These are phyloP conservation scores for Trachelus iudaicus DNA, from an alignment of 2,888 invertebrate genomes.

Conservation along the genomic window DNA sequence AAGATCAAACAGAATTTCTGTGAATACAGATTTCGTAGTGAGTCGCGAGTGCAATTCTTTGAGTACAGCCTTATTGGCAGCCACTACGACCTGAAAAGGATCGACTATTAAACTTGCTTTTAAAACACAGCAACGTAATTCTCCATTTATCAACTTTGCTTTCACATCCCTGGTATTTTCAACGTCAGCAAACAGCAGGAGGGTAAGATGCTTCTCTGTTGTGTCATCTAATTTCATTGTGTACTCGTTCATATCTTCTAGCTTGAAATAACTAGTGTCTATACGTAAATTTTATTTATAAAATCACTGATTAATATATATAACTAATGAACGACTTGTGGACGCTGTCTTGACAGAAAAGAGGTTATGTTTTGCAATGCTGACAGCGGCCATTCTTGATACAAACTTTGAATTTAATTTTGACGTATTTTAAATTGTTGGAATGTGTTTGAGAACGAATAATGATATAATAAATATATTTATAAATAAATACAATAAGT, in stretches of 20 bases:
- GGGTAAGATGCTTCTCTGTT: constrained; percentile 63
- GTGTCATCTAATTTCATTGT: constrained; percentile 63
- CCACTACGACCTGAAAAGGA: constrained; percentile 73
- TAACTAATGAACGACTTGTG: not conserved
- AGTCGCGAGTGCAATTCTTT: constrained; percentile 66
- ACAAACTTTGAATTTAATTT: not conserved
- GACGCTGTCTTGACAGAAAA: not conserved
- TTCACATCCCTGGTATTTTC: constrained; percentile 70
- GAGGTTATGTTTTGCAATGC: not conserved
- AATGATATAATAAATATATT: not conserved
- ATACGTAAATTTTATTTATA: not conserved
- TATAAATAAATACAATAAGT: not conserved
- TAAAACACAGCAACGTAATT: constrained; percentile 72
- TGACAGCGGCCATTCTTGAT: not conserved
- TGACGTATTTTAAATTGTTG: not conserved
- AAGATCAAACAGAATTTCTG: constrained; percentile 77
- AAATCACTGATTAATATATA: not conserved
- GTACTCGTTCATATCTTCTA: constrained; percentile 19
- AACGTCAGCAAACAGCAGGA: constrained; percentile 72
- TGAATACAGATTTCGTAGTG: constrained; percentile 73
- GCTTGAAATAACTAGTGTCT: not conserved
- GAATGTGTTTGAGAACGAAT: not conserved
- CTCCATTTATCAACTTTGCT: constrained; percentile 69
- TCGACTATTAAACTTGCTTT: constrained; percentile 73
- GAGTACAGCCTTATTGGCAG: constrained; percentile 75